Conservation (phyloP, 2,113 vertebrate genomes). For the Pholis gunnellus region DNA sequence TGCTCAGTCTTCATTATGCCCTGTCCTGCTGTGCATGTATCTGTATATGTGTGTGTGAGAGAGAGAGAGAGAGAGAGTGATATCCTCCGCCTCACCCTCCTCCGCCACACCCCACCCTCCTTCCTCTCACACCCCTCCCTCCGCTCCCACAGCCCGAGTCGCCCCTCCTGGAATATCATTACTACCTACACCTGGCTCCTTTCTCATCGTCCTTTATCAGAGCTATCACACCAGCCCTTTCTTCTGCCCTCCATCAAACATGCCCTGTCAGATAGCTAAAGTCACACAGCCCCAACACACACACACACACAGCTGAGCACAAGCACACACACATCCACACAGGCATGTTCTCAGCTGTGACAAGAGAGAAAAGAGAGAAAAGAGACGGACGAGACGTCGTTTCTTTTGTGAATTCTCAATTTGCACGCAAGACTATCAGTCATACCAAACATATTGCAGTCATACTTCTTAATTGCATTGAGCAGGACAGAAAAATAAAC, state of each 20-base stretch:
- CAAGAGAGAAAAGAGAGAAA: too few species aligned
- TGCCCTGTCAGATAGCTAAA: slow-evolving; percentile 33
- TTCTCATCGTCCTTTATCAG: slow-evolving; percentile 45
- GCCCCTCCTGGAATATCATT: slow-evolving; percentile 63
- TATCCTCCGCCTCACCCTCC: slow-evolving; percentile 16
- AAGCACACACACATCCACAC: neutral
- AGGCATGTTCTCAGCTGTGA: slow-evolving; percentile 31
- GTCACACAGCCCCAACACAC: slow-evolving; percentile 16
- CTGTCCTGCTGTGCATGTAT: slow-evolving; percentile 53
- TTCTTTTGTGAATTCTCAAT: slow-evolving; percentile 9
- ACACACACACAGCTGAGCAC: slow-evolving; percentile 17
- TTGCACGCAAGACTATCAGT: neutral
- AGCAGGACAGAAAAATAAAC: neutral
- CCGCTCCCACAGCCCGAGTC: slow-evolving; percentile 2
- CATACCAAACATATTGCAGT: neutral
- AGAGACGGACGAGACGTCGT: neutral
- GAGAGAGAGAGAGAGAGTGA: slow-evolving; percentile 10
- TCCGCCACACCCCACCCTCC: neutral
- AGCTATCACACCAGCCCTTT: slow-evolving; percentile 46
- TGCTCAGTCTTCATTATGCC: slow-evolving; percentile 58
- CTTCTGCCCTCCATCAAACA: slow-evolving; percentile 49
- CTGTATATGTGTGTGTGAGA: slow-evolving; percentile 4
- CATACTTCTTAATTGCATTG: neutral
- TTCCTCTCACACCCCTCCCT: slow-evolving; percentile 14
- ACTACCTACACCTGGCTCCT: slow-evolving; percentile 65